Evolutionary conservation across 2,113 vertebrate genomes (phyloP).

Genomic region (Tragelaphus buxtoni): DNA sequence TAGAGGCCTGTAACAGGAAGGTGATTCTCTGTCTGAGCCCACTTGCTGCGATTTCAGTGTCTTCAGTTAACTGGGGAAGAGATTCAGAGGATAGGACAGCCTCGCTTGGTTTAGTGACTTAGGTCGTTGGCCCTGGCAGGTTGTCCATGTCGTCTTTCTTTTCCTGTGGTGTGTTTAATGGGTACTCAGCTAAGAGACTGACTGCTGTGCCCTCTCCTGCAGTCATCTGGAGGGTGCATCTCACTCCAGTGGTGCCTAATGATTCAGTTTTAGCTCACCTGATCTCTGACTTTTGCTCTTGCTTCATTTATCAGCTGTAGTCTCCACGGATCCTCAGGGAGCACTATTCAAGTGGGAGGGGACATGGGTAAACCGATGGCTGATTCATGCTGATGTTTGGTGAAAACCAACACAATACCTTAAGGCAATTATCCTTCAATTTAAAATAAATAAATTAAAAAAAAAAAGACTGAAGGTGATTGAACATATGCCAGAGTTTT

Average conservation of each 20-base stretch:
- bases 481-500: background rate
- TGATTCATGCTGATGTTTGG: background rate
- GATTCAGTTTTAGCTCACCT: background rate
- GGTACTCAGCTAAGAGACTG: background rate
- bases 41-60: background rate
- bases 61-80: background rate
- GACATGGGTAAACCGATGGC: background rate
- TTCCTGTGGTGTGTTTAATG: background rate
- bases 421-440: background rate
- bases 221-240: background rate
- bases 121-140: background rate
- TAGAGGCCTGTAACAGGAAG: background rate
- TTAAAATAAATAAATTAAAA: background rate
- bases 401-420: background rate
- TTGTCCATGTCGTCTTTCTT: background rate
- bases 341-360: background rate
- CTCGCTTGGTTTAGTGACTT: background rate
- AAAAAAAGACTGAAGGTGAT: background rate
- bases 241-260: background rate
- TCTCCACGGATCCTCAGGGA: background rate
- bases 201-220: background rate
- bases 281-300: background rate
- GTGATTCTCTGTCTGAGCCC: background rate
- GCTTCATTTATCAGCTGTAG: background rate
- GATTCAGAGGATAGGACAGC: background rate